Percentiles rank a stretch among this genome's conserved stretches.
These are phyloP conservation scores for Brachystomella parvula DNA, from an alignment of 1,140 invertebrate genomes.

Conservation along the genomic window DNA sequence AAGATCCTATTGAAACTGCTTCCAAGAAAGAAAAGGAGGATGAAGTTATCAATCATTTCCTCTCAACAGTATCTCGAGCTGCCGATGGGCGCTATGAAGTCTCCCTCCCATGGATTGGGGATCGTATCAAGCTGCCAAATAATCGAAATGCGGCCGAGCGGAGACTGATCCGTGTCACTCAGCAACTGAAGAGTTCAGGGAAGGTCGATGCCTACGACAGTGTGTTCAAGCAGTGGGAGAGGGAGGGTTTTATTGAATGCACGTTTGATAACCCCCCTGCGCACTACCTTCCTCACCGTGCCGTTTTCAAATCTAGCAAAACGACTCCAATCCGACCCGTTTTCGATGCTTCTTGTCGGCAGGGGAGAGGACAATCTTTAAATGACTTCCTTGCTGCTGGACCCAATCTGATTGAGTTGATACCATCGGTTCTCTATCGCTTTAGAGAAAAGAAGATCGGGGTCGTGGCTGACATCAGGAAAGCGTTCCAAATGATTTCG, in stretches of 20 bases:
- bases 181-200: not conserved
- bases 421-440: conserved; percentile 41
- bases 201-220: conserved; percentile 8
- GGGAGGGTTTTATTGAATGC: conserved; percentile 27
- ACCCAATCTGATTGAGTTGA: conserved; percentile 43
- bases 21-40: conserved; percentile 9
- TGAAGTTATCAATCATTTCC: conserved; percentile 4
- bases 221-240: conserved; percentile 22
- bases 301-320: conserved; percentile 30
- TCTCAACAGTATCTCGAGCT: not conserved
- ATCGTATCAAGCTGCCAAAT: conserved; percentile 8
- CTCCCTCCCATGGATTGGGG: conserved; percentile 17
- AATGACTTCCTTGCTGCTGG: conserved; percentile 44
- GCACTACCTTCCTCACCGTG: conserved; percentile 36
- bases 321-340: conserved; percentile 36
- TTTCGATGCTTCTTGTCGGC: conserved; percentile 37
- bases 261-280: conserved; percentile 14
- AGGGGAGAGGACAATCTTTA: conserved; percentile 38
- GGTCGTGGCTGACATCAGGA: conserved; percentile 43
- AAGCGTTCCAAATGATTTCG: conserved; percentile 44
- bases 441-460: conserved; percentile 42
- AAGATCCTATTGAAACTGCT: not conserved
- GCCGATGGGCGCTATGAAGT: conserved; percentile 14
- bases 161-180: conserved; percentile 15
- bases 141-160: conserved; percentile 8